Evolutionary conservation across 2,888 invertebrate genomes (phyloP).

Genomic region (Phyto melanocephala): DNA sequence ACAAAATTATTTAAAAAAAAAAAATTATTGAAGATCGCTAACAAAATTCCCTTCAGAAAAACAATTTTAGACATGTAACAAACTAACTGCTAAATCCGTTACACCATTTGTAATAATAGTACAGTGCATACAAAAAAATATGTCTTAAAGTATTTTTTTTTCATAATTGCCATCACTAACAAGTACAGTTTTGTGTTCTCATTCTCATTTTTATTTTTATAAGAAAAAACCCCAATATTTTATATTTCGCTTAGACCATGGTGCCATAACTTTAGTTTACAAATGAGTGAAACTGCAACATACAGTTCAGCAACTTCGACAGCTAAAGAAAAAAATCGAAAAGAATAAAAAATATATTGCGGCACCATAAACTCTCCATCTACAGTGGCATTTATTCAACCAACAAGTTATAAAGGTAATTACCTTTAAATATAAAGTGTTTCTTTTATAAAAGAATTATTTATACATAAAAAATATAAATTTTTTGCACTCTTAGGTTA

Average conservation of each 20-base stretch:
- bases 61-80: too few species aligned
- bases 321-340: slow-evolving; percentile 17
- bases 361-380: neutral
- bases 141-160: neutral
- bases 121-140: neutral
- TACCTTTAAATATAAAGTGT: slow-evolving; percentile 57
- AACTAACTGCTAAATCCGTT: too few species aligned
- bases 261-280: slow-evolving; percentile 40
- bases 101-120: too few species aligned
- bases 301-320: slow-evolving; percentile 57
- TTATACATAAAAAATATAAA: neutral
- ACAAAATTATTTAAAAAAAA: too few species aligned
- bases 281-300: slow-evolving; percentile 53
- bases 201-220: neutral
- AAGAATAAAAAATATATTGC: slow-evolving; percentile 5
- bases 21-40: too few species aligned
- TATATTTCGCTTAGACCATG: neutral
- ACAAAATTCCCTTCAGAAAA: too few species aligned
- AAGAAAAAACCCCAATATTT: neutral
- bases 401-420: slow-evolving; percentile 57
- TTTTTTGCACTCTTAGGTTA: neutral
- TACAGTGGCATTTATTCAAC: slow-evolving; percentile 9
- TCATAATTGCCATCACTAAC: slow-evolving; percentile 52
- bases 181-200: slow-evolving; percentile 28
- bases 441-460: slow-evolving; percentile 20